Evolutionary conservation across 2,797 vertebrate species (phyloP), one percentile per base, ranked within the genome.

Genomic region (Pelodytes ibericus): DNA sequence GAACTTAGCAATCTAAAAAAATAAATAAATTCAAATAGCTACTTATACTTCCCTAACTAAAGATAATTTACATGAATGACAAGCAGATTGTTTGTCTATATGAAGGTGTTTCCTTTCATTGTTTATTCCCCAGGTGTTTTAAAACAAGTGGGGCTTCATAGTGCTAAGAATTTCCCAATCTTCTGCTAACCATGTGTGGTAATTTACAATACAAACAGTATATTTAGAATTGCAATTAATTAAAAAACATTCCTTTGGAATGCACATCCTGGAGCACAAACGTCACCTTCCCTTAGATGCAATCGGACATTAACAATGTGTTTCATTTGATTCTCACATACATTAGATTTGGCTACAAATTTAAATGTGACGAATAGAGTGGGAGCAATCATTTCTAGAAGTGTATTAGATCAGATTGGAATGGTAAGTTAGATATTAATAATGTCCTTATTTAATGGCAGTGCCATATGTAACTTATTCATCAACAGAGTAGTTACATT

Each of bases 71-170:
- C n/a, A n/a, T n/a, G n/a, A n/a, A n/a, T n/a, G n/a, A n/a, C n/a
- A n/a, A n/a, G n/a, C n/a, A n/a, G n/a, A n/a, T n/a, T 39, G 7
- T 53, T 53, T 24, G n/a, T 20, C 49, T 24, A 7, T 24, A 53
- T 24, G n/a, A 53, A 53, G 49, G 49, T 53, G 49, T 22, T 53
- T 53, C 49, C 49, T 53, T 53, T 4, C 49, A 53, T 53, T 53
- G 49, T 53, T 53, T 7, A 53, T 22, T 22, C n/a, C 49, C 5
- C n/a, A 24, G 49, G 24, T 53, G 49, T 53, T 53, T 9, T 53
- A 16, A 47, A 47, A 16, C 4, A 53, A 5, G 49, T 53, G 49
- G 44, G 44, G 4, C 44, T 18, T 15, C 18, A 53, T 20, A 22
- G n/a, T n/a, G 22, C 5, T 22, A 53, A 53, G 4, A 15, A 16